These are phyloP conservation scores for Cnemophilus loriae DNA, from an alignment of 2,113 vertebrate genomes.

Conservation along the genomic window DNA sequence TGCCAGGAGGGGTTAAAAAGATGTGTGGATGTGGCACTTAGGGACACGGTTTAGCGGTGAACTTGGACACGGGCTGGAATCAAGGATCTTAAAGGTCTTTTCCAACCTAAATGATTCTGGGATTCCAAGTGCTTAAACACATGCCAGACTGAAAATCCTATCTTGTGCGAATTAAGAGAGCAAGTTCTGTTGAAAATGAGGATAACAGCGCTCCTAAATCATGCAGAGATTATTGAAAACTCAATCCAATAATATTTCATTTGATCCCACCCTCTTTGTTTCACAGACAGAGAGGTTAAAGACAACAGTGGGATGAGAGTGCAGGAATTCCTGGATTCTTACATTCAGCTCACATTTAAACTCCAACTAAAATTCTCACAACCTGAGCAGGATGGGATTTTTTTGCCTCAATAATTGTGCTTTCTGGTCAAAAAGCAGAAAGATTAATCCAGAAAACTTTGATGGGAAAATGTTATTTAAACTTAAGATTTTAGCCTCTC, in stretches of 20 bases:
- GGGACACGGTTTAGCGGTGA: not conserved
- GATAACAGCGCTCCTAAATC: not conserved
- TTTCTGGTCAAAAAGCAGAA: not conserved
- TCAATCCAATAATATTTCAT: not conserved
- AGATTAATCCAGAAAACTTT: not conserved
- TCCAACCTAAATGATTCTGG: not conserved
- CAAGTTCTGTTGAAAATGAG: slow-evolving; percentile 1
- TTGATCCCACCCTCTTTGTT: not conserved
- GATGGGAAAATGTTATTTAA: not conserved
- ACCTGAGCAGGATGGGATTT: not conserved
- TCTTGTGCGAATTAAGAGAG: not conserved
- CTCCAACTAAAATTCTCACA: not conserved
- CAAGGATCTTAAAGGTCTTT: not conserved
- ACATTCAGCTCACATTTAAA: not conserved
- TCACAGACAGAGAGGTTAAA: not conserved
- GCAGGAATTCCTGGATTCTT: not conserved
- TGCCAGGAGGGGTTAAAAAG: not conserved
- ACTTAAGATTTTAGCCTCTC: not conserved
- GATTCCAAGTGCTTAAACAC: not conserved
- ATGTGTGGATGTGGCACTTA: not conserved
- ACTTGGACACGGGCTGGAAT: not conserved
- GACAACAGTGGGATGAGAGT: not conserved
- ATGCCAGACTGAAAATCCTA: not conserved
- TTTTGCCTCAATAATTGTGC: not conserved
- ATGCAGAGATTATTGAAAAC: not conserved